phyloP scores from a whole-genome alignment of 2,888 invertebrate species.

The Thalpophila matura region DNA sequence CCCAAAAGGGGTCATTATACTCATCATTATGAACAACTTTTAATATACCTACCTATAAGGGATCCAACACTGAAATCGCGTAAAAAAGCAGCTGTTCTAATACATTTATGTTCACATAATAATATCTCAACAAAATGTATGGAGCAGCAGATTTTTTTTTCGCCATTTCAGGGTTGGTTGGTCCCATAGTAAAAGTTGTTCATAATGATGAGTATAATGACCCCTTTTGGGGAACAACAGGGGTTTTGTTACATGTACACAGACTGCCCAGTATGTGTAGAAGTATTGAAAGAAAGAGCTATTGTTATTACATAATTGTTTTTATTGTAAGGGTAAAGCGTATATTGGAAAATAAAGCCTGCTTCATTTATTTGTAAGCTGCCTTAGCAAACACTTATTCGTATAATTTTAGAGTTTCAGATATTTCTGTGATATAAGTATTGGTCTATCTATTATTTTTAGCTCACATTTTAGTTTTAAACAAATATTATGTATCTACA shows the following conservation, averaged over 20 bases:
- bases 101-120: no score
- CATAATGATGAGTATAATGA: no score
- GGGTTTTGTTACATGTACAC: constrained; percentile 4
- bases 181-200: no score
- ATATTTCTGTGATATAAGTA: constrained; percentile 8
- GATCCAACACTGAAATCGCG: no score
- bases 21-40: no score
- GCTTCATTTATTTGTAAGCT: constrained; percentile 24
- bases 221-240: no score
- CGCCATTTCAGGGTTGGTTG: no score
- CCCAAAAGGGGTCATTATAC: no score
- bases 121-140: no score
- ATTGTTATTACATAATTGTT: constrained; percentile 9
- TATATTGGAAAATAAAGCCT: constrained; percentile 23
- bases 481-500: not conserved
- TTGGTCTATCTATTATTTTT: constrained; percentile 29
- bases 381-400: constrained; percentile 19
- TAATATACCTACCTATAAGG: no score
- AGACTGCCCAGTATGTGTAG: constrained; percentile 16
- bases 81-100: no score
- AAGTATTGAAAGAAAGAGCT: constrained; percentile 28
- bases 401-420: not conserved
- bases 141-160: no score
- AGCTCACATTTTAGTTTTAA: constrained; percentile 10
- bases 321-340: constrained; percentile 36